phyloP scores from a whole-genome alignment of 35 echinoderm and acorn worm species.

The Hemicentrotus pulcherrimus region DNA sequence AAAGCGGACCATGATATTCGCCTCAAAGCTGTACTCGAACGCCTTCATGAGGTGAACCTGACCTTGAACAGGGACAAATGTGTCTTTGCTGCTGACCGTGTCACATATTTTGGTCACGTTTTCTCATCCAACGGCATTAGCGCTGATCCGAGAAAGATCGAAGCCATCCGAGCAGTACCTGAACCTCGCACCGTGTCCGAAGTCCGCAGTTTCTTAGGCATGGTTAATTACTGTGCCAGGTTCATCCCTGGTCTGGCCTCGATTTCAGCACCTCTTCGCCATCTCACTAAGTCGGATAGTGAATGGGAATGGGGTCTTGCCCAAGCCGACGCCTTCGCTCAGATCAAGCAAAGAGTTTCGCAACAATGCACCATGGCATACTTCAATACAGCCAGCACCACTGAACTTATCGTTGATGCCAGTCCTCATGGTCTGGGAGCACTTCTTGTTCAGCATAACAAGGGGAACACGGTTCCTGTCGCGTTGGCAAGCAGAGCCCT shows the following conservation, averaged over 20 bases:
- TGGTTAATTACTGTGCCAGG: slow-evolving; percentile 68
- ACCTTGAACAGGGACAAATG: slow-evolving; percentile 54
- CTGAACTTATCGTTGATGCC: slow-evolving; percentile 19
- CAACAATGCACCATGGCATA: slow-evolving; percentile 37
- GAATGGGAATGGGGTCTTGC: slow-evolving; percentile 55
- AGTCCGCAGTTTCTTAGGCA: slow-evolving; percentile 58
- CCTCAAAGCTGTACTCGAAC: neutral
- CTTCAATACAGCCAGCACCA: slow-evolving; percentile 10
- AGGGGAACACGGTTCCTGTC: neutral
- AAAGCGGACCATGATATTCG: slow-evolving; percentile 18
- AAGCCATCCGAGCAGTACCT: neutral
- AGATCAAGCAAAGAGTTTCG: neutral
- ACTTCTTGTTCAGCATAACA: neutral
- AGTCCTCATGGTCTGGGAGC: slow-evolving; percentile 40
- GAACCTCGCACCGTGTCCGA: neutral
- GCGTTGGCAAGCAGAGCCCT: slow-evolving; percentile 26
- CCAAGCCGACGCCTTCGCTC: neutral
- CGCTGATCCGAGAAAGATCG: slow-evolving; percentile 43
- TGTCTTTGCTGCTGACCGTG: neutral
- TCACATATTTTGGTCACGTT: slow-evolving; percentile 49
- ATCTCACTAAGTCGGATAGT: slow-evolving; percentile 48
- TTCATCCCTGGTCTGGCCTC: slow-evolving; percentile 66
- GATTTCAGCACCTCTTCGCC: slow-evolving; percentile 45
- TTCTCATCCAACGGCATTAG: slow-evolving; percentile 33
- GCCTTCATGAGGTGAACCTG: slow-evolving; percentile 17